Conservation (phyloP, 2,113 vertebrate genomes). For the Zosterops lateralis region DNA sequence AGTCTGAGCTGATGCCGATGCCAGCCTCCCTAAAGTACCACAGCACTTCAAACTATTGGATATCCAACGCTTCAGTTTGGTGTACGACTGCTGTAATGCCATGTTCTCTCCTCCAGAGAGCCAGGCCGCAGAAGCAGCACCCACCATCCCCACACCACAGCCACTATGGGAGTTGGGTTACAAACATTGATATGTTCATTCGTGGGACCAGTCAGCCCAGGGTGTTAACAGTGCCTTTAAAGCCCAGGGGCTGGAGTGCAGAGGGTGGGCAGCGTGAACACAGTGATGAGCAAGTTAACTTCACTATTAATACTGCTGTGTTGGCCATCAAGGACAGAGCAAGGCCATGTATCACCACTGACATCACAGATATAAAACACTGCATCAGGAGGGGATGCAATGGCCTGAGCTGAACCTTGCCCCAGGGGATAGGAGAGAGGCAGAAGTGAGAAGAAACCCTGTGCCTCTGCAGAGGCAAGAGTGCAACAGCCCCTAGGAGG, state of each 20-base stretch:
- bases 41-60: background rate
- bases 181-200: accelerated
- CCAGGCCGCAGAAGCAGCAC: background rate
- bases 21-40: background rate
- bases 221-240: background rate
- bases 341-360: background rate
- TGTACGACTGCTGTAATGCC: accelerated
- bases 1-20: background rate
- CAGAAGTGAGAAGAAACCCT: background rate
- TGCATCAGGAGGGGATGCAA: background rate
- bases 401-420: constrained; percentile 3
- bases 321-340: constrained; percentile 1
- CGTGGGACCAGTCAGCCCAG: accelerated
- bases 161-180: accelerated
- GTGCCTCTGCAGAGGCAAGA: background rate
- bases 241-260: background rate
- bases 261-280: accelerated
- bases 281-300: background rate
- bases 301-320: background rate
- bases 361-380: constrained; percentile 2
- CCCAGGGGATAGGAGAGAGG: background rate
- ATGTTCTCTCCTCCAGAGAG: accelerated
- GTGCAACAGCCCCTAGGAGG: background rate
- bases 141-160: background rate
- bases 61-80: accelerated